These are phyloP conservation scores for Lepidocyrtoides sp. DNA, from an alignment of 2,888 invertebrate species.

Conservation along the genomic window DNA sequence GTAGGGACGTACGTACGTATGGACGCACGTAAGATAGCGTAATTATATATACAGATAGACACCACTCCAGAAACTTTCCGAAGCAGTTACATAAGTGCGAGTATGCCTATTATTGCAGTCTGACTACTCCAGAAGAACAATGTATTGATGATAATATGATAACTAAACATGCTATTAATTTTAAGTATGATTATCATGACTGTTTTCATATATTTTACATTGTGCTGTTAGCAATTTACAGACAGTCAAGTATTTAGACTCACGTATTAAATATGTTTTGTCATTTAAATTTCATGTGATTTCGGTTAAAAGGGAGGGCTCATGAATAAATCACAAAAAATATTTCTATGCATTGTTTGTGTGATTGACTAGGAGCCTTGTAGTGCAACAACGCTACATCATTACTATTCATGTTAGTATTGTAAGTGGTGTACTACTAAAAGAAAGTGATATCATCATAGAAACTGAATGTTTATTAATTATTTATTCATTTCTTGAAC, in stretches of 20 bases:
- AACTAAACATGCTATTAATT: conserved; percentile 24
- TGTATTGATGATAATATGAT: too few species aligned
- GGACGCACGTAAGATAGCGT: too few species aligned
- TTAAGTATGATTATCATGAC: neutral
- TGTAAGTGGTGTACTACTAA: neutral
- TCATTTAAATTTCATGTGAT: conserved; percentile 72
- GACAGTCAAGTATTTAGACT: neutral
- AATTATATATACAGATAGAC: too few species aligned
- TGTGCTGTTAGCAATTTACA: neutral
- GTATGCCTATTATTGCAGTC: neutral
- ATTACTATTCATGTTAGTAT: neutral
- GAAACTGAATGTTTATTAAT: conserved; percentile 14
- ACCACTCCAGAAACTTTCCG: too few species aligned
- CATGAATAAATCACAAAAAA: conserved; percentile 71
- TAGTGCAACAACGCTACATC: neutral
- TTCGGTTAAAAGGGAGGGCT: conserved; percentile 53
- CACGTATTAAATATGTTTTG: conserved; percentile 18
- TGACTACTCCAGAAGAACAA: neutral
- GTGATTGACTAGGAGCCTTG: neutral
- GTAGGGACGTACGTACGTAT: too few species aligned
- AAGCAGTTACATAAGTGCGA: neutral
- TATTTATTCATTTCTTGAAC: conserved; percentile 6
- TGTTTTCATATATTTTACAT: neutral
- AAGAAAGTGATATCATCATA: neutral
- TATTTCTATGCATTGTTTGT: conserved; percentile 29